These are phyloP conservation scores for Egretta garzetta DNA, from an alignment of 2,113 vertebrate genomes.

Conservation along the genomic window DNA sequence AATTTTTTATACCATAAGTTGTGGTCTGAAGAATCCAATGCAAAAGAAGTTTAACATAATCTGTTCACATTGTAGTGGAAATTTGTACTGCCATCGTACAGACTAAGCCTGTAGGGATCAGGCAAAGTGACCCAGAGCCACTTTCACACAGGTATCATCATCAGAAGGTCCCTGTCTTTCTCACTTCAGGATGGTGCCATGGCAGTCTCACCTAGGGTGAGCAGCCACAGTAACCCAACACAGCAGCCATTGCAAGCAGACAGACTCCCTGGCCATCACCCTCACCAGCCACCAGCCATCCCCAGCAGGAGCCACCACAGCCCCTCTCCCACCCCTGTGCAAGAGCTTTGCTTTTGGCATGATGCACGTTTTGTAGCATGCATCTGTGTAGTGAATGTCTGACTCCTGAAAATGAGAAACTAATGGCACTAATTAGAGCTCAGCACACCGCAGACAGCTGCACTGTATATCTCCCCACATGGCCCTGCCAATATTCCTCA, in stretches of 20 bases:
- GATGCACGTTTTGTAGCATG: not conserved
- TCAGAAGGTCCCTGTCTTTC: not conserved
- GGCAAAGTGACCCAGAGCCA: not conserved
- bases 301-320: not conserved
- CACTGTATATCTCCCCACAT: not conserved
- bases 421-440: not conserved
- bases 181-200: accelerated
- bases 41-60: not conserved
- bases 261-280: accelerated
- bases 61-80: not conserved
- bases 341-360: not conserved
- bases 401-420: not conserved
- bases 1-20: not conserved
- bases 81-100: not conserved
- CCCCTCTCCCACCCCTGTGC: accelerated
- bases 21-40: not conserved
- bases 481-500: not conserved
- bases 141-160: not conserved
- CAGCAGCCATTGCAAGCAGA: not conserved
- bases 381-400: not conserved
- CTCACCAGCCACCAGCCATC: accelerated
- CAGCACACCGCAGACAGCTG: not conserved
- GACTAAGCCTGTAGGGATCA: not conserved
- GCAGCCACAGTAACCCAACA: accelerated
- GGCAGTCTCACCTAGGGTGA: accelerated